Conservation (phyloP, 2,888 invertebrate species). For the Callyntrura guangdongensis region DNA sequence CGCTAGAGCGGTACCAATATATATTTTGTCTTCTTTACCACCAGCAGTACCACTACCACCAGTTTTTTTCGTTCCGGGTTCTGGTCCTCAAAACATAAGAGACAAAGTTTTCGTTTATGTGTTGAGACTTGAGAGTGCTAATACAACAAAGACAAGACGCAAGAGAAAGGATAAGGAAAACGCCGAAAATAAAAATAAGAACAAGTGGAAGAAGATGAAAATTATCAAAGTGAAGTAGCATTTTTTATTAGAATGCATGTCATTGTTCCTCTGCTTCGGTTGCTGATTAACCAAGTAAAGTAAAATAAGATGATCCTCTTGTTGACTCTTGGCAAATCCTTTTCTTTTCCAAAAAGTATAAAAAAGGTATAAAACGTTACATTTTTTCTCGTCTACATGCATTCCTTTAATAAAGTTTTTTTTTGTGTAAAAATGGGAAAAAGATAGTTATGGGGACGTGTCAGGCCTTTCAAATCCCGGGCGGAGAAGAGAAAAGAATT, state of each 20-base stretch:
- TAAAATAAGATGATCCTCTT: slow-evolving; percentile 51
- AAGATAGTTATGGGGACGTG: not conserved
- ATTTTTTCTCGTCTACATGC: not conserved
- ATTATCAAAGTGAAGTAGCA: not conserved
- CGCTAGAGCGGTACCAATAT: not conserved
- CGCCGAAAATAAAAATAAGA: not conserved
- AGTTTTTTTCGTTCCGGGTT: not conserved
- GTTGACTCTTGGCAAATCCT: slow-evolving; percentile 43
- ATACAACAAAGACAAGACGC: not conserved
- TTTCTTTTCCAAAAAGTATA: slow-evolving; percentile 8
- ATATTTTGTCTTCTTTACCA: not conserved
- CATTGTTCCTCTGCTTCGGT: not conserved
- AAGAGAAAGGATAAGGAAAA: slow-evolving; percentile 16
- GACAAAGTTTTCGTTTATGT: not conserved
- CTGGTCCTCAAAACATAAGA: not conserved
- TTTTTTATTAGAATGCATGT: slow-evolving; percentile 34
- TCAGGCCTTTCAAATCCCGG: not conserved
- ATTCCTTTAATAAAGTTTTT: not conserved
- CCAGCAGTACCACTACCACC: not conserved
- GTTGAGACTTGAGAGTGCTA: not conserved
- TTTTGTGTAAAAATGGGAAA: not conserved
- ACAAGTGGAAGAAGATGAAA: not conserved
- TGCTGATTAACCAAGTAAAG: slow-evolving; percentile 36
- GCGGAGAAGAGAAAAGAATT: not conserved
- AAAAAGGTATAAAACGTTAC: not conserved